Evolutionary conservation across 2,888 invertebrate genomes (phyloP).

Genomic region (Carpatolechia fugitivella): DNA sequence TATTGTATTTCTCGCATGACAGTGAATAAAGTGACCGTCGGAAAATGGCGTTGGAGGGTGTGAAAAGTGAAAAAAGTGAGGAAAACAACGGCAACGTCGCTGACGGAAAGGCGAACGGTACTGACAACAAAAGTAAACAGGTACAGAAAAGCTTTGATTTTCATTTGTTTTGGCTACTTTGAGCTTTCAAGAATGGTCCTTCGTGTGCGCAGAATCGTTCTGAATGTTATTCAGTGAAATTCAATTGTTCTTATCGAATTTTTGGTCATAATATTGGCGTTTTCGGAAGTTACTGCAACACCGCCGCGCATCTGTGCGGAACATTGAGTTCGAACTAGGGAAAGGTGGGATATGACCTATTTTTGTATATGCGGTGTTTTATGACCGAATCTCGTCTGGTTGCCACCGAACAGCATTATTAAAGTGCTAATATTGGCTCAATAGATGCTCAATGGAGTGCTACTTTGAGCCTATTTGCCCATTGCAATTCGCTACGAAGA

Average conservation of each 20-base stretch:
- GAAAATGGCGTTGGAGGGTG: constrained; percentile 77
- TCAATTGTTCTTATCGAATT: constrained; percentile 19
- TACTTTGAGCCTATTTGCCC: constrained; percentile 6
- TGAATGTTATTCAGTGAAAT: neutral
- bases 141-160: constrained; percentile 51
- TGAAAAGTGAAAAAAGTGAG: constrained; percentile 77
- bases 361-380: constrained; percentile 49
- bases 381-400: constrained; percentile 17
- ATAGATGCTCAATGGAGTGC: constrained; percentile 7
- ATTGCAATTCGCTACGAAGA: no score
- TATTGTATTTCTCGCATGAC: constrained; percentile 62
- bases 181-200: constrained; percentile 19
- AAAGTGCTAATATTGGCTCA: constrained; percentile 3
- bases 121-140: constrained; percentile 81
- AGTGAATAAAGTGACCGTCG: constrained; percentile 68
- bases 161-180: constrained; percentile 40
- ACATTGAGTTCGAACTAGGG: constrained; percentile 41
- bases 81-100: constrained; percentile 75
- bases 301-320: constrained; percentile 59
- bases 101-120: constrained; percentile 77
- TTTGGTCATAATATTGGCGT: constrained; percentile 19
- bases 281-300: constrained; percentile 31
- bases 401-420: neutral
- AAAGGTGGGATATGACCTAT: constrained; percentile 72
- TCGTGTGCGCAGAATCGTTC: neutral